Percentiles rank a stretch among this genome's conserved stretches.
phyloP scores from a whole-genome alignment of 2,797 vertebrate species.

The Threskiornis aethiopicus region DNA sequence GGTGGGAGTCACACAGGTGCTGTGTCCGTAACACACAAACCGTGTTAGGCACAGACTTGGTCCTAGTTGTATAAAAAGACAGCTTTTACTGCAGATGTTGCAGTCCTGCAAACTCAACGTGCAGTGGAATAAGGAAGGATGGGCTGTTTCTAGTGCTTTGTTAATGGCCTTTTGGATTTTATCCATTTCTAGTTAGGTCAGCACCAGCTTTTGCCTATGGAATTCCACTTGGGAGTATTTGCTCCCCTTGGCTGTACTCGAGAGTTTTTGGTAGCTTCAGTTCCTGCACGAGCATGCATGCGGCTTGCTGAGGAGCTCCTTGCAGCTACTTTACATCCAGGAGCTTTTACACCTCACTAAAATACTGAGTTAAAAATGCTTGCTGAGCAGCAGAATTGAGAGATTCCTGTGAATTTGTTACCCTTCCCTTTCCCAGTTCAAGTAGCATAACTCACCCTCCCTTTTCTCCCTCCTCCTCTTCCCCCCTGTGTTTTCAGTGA shows the following conservation, averaged over 20 bases:
- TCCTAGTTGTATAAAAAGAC: background rate
- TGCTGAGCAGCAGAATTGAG: background rate
- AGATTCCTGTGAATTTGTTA: background rate
- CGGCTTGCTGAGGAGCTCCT: background rate
- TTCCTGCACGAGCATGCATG: background rate
- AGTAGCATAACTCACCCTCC: background rate
- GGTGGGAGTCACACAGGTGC: no score
- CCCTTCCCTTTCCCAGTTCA: background rate
- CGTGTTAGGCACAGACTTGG: no score
- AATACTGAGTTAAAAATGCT: background rate
- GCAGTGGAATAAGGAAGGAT: background rate
- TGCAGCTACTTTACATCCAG: background rate
- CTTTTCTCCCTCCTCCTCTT: background rate
- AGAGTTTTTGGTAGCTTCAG: background rate
- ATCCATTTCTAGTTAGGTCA: background rate
- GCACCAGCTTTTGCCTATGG: background rate
- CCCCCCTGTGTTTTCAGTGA: background rate
- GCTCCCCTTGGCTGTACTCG: background rate
- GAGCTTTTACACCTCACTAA: background rate
- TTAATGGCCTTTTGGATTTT: background rate
- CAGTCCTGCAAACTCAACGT: background rate
- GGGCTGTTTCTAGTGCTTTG: background rate
- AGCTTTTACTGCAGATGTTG: background rate
- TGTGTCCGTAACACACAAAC: background rate
- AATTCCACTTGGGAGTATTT: accelerated